A percentile compares a stretch with the other conserved stretches of the same genome.
phyloP scores from a whole-genome alignment of 2,797 vertebrate genomes.

The Notolabrus celidotus region DNA sequence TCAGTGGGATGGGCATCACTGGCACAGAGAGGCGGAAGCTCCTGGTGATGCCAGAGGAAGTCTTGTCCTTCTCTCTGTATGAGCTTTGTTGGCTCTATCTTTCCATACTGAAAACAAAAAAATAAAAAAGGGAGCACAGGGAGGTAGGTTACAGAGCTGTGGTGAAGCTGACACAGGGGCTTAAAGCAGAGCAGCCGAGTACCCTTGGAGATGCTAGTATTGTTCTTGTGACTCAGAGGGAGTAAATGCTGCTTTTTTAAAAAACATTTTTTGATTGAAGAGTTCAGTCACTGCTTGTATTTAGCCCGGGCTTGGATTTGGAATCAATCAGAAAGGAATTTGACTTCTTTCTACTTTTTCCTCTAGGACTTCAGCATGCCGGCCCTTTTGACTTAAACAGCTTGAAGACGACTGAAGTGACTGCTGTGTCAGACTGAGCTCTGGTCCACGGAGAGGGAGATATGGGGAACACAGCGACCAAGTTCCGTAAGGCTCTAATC shows the following conservation, averaged over 20 bases:
- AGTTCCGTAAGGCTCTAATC: constrained; percentile 98
- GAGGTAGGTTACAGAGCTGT: constrained; percentile 51
- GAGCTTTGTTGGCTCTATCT: constrained; percentile 69
- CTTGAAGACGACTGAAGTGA: constrained; percentile 78
- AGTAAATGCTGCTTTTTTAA: constrained; percentile 22
- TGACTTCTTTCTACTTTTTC: constrained; percentile 32
- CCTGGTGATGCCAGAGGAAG: constrained; percentile 82
- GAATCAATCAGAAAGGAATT: constrained; percentile 26
- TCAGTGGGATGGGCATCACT: constrained; percentile 77
- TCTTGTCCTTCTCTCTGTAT: constrained; percentile 74
- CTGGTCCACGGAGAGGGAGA: constrained; percentile 61
- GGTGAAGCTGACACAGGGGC: constrained; percentile 54
- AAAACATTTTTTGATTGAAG: constrained; percentile 14
- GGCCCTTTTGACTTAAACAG: constrained; percentile 72
- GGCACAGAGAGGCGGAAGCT: constrained; percentile 82
- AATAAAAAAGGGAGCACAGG: constrained; percentile 39
- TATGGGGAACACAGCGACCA: constrained; percentile 99
- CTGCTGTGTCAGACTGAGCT: constrained; percentile 65
- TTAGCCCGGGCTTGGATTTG: constrained; percentile 22
- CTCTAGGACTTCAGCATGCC: constrained; percentile 87
- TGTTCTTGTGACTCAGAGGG: constrained; percentile 36
- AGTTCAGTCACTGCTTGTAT: constrained; percentile 13
- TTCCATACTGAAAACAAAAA: constrained; percentile 62
- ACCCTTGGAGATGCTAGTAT: constrained; percentile 50
- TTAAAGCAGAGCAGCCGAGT: constrained; percentile 63